A percentile compares a stretch with the other conserved stretches of the same genome.
Conservation (phyloP, 1,140 invertebrate genomes). For the Monomorium pharaonis region DNA sequence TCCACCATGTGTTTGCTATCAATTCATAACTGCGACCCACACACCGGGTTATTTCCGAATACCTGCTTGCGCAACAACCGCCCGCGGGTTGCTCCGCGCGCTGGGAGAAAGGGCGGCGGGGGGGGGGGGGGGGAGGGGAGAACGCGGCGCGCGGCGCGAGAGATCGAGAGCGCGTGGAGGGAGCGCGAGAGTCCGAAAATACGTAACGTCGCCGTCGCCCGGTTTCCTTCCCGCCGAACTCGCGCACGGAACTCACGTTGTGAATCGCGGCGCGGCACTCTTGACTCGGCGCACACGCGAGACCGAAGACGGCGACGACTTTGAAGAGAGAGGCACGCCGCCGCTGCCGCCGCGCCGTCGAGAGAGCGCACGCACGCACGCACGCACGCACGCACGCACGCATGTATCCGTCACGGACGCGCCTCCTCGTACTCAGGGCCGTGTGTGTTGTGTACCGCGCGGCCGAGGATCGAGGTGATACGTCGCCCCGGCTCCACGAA, state of each 20-base stretch:
- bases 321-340: too few relatives aligned
- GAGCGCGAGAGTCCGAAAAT: constrained; percentile 66
- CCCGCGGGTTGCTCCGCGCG: constrained; percentile 13
- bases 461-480: constrained; percentile 47
- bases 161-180: not conserved
- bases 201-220: constrained; percentile 44
- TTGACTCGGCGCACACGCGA: too few relatives aligned
- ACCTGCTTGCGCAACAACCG: constrained; percentile 78
- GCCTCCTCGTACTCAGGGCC: constrained; percentile 27
- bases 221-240: not conserved
- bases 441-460: constrained; percentile 52
- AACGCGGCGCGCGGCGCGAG: not conserved
- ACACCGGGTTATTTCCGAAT: constrained; percentile 78
- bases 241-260: too few relatives aligned
- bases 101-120: not conserved
- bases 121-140: not conserved
- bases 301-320: too few relatives aligned
- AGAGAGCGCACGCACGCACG: too few relatives aligned
- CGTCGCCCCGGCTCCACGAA: constrained; percentile 19
- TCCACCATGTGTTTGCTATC: constrained; percentile 82
- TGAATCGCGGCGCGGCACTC: too few relatives aligned
- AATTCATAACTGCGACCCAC: constrained; percentile 79
- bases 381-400: not conserved
- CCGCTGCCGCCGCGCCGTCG: too few relatives aligned
- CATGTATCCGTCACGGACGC: constrained; percentile 15